Conservation (phyloP, 2,888 invertebrate genomes). For the Steinernema hermaphroditum region DNA sequence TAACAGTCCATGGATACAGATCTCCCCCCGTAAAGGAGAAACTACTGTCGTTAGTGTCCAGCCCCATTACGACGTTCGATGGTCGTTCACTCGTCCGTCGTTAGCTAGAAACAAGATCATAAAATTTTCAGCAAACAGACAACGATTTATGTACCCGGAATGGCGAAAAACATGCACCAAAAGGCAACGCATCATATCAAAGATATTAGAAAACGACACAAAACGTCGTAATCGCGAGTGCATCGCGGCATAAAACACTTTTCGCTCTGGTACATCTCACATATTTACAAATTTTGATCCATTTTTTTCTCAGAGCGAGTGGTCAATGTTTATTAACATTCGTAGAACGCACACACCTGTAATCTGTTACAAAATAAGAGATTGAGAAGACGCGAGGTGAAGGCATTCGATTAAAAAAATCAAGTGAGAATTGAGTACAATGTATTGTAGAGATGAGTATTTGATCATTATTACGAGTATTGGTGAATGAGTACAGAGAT, state of each 20-base stretch:
- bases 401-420: background rate
- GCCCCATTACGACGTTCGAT: background rate
- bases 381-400: background rate
- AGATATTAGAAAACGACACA: too few species aligned
- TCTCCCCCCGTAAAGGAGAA: background rate
- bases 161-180: too few species aligned
- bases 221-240: too few species aligned
- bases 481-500: background rate
- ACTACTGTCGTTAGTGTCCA: background rate
- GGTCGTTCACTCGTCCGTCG: constrained; percentile 2
- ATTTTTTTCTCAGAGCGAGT: constrained; percentile 3
- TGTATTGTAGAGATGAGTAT: background rate
- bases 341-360: background rate
- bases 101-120: constrained; percentile 10
- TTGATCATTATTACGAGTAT: background rate
- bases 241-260: too few species aligned
- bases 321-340: constrained; percentile 1
- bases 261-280: too few species aligned
- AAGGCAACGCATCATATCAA: too few species aligned
- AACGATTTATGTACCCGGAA: background rate
- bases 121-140: constrained; percentile 18
- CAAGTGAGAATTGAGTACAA: background rate
- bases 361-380: background rate
- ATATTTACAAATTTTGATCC: too few species aligned
- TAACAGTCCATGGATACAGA: constrained; percentile 6